These are phyloP conservation scores for Heterodera schachtii DNA, from an alignment of 1,140 invertebrate genomes.

Conservation along the genomic window DNA sequence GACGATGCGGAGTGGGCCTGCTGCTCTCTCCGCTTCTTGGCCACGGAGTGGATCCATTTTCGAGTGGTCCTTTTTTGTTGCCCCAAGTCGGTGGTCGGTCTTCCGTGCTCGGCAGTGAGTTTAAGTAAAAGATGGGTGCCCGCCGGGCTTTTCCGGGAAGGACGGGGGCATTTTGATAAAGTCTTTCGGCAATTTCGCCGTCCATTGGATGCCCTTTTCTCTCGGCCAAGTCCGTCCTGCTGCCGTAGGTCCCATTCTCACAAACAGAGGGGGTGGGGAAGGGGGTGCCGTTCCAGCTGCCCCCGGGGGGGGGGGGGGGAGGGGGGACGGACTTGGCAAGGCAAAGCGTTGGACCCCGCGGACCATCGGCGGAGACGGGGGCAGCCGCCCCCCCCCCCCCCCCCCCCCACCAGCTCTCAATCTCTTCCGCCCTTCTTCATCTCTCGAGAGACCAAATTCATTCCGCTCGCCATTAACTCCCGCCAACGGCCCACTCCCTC, in stretches of 20 bases:
- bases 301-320: neutral
- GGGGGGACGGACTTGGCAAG: neutral
- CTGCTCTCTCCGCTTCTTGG: neutral
- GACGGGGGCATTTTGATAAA: neutral
- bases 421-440: conserved; percentile 2
- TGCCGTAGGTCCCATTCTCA: neutral
- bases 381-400: neutral
- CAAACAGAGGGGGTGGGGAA: neutral
- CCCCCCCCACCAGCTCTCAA: neutral
- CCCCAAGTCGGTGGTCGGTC: neutral
- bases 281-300: neutral
- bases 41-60: neutral
- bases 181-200: neutral
- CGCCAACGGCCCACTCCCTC: neutral
- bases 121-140: neutral
- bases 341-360: neutral
- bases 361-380: neutral
- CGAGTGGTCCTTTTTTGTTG: neutral
- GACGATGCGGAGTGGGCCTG: neutral
- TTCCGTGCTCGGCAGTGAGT: neutral
- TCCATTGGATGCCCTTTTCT: neutral
- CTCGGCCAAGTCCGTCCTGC: neutral
- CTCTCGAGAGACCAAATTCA: conserved; percentile 6
- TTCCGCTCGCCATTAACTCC: conserved; percentile 15
- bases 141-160: neutral